Conservation (phyloP, 37 sponge, comb jelly and placozoan genomes). For the Haliclona indistincta region DNA sequence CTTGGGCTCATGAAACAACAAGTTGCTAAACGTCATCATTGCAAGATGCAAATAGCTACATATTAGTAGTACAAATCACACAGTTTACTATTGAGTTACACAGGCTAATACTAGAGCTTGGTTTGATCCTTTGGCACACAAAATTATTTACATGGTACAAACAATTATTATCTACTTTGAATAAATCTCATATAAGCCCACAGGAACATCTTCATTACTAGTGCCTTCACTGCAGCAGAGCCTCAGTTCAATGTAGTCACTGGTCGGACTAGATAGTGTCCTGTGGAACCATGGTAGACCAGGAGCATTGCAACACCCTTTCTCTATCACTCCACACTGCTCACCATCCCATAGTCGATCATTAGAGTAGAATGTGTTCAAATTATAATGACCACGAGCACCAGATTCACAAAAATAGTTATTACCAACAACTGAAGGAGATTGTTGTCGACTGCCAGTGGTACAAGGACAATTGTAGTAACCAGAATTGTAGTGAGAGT, state of each 20-base stretch:
- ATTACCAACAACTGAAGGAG: constrained; percentile 18
- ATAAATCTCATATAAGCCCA: too few relatives aligned
- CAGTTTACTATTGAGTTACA: too few relatives aligned
- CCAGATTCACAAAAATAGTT: constrained; percentile 44
- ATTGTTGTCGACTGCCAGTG: background rate
- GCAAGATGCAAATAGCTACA: too few relatives aligned
- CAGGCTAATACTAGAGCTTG: too few relatives aligned
- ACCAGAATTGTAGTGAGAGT: background rate
- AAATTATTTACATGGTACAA: too few relatives aligned
- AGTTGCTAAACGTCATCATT: too few relatives aligned
- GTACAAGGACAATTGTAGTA: background rate
- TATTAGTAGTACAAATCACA: too few relatives aligned
- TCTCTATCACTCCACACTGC: constrained; percentile 3
- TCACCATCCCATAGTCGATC: constrained; percentile 40
- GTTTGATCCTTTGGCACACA: too few relatives aligned
- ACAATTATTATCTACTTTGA: too few relatives aligned
- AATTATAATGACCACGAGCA: background rate
- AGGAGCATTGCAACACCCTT: constrained; percentile 12
- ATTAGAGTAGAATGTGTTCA: background rate
- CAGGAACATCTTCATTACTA: too few relatives aligned
- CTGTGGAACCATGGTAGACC: constrained; percentile 29
- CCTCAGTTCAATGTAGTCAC: constrained; percentile 22
- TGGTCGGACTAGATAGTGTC: constrained; percentile 12
- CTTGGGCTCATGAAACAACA: too few relatives aligned
- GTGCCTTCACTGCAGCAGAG: background rate